phyloP scores from a whole-genome alignment of 2,113 vertebrate genomes.

The Mesoclemmys tuberculata region DNA sequence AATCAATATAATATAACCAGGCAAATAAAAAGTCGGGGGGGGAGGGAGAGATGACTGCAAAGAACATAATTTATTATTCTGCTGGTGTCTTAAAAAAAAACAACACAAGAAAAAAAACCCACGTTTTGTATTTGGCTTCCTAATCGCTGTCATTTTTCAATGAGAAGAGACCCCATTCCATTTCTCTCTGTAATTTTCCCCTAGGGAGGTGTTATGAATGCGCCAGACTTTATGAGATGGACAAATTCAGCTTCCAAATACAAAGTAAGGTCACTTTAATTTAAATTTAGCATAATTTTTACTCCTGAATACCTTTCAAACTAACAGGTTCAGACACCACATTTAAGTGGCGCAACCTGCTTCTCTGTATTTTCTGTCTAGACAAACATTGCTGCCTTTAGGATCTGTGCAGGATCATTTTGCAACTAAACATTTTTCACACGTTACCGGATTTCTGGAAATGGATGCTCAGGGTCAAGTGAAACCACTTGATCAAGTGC shows the following conservation, averaged over 20 bases:
- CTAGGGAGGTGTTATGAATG: slow-evolving; percentile 70
- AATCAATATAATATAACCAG: slow-evolving; percentile 57
- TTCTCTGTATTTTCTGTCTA: slow-evolving; percentile 57
- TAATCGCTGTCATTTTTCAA: slow-evolving; percentile 77
- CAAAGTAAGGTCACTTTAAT: slow-evolving; percentile 74
- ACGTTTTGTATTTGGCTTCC: slow-evolving; percentile 73
- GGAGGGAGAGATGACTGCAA: slow-evolving; percentile 67
- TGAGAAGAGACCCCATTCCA: slow-evolving; percentile 71
- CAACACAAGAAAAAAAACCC: slow-evolving; percentile 42
- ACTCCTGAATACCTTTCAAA: slow-evolving; percentile 69
- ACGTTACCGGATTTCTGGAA: background rate
- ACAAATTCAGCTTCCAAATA: slow-evolving; percentile 53
- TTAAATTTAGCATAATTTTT: slow-evolving; percentile 66
- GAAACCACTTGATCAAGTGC: slow-evolving; percentile 23
- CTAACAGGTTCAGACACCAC: slow-evolving; percentile 71
- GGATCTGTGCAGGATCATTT: background rate
- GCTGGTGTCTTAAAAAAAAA: slow-evolving; percentile 62
- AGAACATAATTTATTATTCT: slow-evolving; percentile 66
- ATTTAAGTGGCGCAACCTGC: slow-evolving; percentile 53
- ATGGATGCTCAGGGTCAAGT: background rate
- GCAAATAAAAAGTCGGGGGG: slow-evolving; percentile 46
- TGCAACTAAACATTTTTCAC: slow-evolving; percentile 16
- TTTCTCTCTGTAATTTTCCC: slow-evolving; percentile 63
- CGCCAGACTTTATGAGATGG: slow-evolving; percentile 54
- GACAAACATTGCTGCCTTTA: slow-evolving; percentile 28